These are phyloP conservation scores for Cantharis lateralis DNA, from an alignment of 2,888 invertebrate genomes.

Conservation along the genomic window DNA sequence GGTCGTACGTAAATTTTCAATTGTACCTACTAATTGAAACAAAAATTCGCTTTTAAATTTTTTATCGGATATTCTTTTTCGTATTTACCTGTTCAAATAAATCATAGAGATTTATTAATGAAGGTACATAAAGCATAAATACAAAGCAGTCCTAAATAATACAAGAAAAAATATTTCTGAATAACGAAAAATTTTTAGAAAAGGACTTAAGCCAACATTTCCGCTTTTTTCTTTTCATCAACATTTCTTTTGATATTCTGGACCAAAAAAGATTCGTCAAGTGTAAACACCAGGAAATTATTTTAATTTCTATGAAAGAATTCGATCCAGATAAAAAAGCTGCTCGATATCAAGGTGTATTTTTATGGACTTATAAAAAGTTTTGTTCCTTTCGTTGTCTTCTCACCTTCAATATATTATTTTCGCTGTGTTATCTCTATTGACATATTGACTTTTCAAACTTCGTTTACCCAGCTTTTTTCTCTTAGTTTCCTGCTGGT, in stretches of 20 bases:
- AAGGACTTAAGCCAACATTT: background rate
- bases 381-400: background rate
- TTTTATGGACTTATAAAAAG: background rate
- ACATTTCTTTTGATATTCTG: background rate
- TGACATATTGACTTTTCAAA: conserved; percentile 19
- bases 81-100: conserved; percentile 13
- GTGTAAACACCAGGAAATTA: background rate
- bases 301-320: background rate
- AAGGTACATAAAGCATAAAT: background rate
- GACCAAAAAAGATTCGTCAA: background rate
- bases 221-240: background rate
- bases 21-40: background rate
- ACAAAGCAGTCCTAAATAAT: conserved; percentile 18
- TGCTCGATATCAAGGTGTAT: background rate
- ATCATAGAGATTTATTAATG: conserved; percentile 19
- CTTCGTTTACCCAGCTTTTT: conserved; percentile 8
- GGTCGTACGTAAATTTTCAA: background rate
- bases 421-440: conserved; percentile 19
- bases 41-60: conserved; percentile 4
- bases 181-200: background rate
- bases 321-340: background rate
- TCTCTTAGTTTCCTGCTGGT: background rate
- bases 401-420: conserved; percentile 16
- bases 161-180: conserved; percentile 10
- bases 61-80: conserved; percentile 15